These are phyloP conservation scores for Macroramphosus scolopax DNA, from an alignment of 2,797 vertebrate species.

Conservation along the genomic window DNA sequence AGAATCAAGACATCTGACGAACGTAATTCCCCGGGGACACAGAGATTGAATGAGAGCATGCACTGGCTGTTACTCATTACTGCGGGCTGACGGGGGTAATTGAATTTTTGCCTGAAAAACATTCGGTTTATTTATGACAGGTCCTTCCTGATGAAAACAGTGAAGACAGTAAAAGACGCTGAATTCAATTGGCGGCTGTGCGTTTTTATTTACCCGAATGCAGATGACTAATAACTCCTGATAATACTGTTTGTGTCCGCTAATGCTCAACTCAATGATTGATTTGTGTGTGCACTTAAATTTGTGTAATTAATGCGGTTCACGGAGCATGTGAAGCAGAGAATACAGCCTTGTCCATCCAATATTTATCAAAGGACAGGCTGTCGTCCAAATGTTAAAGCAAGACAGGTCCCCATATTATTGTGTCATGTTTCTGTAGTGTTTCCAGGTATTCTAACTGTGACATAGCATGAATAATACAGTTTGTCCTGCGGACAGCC, in stretches of 20 bases:
- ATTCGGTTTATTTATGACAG: slow-evolving; percentile 61
- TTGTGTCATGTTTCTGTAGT: slow-evolving; percentile 28
- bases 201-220: slow-evolving; percentile 11
- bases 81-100: slow-evolving; percentile 65
- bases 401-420: slow-evolving; percentile 16
- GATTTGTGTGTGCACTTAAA: background rate
- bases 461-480: slow-evolving; percentile 18
- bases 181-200: slow-evolving; percentile 17
- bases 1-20: slow-evolving; percentile 62
- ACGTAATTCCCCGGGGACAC: slow-evolving; percentile 59
- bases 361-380: slow-evolving; percentile 35
- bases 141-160: slow-evolving; percentile 40
- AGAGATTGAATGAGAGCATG: slow-evolving; percentile 74
- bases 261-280: slow-evolving; percentile 3
- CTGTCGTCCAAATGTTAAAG: slow-evolving; percentile 34
- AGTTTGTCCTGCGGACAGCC: slow-evolving; percentile 17
- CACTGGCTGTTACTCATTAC: slow-evolving; percentile 72
- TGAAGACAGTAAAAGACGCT: slow-evolving; percentile 10
- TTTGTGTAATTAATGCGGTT: slow-evolving; percentile 11
- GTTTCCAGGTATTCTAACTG: slow-evolving; percentile 28
- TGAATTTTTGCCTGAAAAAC: slow-evolving; percentile 66
- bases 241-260: slow-evolving; percentile 4
- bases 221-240: slow-evolving; percentile 18
- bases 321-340: slow-evolving; percentile 6
- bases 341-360: slow-evolving; percentile 23